Evolutionary conservation across 2,113 vertebrate genomes (phyloP), one percentile per base, ranked within the genome.

Genomic region (Semicossyphus pulcher): DNA sequence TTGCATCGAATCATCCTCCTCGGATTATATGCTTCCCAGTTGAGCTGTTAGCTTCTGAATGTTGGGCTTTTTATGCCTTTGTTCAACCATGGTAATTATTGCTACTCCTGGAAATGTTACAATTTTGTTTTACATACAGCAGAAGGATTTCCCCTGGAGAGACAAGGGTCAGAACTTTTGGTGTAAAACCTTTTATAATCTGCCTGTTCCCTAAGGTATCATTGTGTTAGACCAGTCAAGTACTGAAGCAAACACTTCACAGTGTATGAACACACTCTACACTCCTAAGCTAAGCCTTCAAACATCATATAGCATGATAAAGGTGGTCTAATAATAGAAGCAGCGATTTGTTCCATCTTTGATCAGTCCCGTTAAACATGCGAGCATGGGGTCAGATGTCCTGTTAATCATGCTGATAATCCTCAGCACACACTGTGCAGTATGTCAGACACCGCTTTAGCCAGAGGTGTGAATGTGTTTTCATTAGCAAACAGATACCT

Each of bases 381-480:
- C 5, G 0, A 32, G 32, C 52, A 10, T 25, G 1, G 32, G 28
- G 58, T 65, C 83, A 57, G 37, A 68, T 47, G 45, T 52, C 60
- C 67, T 56, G 58, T 71, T 76, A 81, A 78, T 76, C 41, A 14
- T 39, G 31, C 39, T 37, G 80, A 76, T 82, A 88, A 87, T 88
- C 80, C 54, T 78, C 48, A 51, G 28, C 76, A 64, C 58, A 56
- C 60, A 25, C 29, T 32, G n/a, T 18, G 9, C 14, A 69, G 31
- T 8, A 1, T 48, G 44, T 26, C 15, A 18, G 23, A 14, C 39
- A n/a, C 21, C 52, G 61, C 42, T 72, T 71, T 37, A 63, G 29
- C 36, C 49, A 51, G 37, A 47, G 45, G 64, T 85, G 76, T 80
- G 44, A 81, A 86, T 71, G 69, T 36, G 10, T 34, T 52, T 70